A percentile compares a stretch with the other conserved stretches of the same genome.
These are phyloP conservation scores for Lanius collurio DNA, from an alignment of 2,113 vertebrate species.

Conservation along the genomic window DNA sequence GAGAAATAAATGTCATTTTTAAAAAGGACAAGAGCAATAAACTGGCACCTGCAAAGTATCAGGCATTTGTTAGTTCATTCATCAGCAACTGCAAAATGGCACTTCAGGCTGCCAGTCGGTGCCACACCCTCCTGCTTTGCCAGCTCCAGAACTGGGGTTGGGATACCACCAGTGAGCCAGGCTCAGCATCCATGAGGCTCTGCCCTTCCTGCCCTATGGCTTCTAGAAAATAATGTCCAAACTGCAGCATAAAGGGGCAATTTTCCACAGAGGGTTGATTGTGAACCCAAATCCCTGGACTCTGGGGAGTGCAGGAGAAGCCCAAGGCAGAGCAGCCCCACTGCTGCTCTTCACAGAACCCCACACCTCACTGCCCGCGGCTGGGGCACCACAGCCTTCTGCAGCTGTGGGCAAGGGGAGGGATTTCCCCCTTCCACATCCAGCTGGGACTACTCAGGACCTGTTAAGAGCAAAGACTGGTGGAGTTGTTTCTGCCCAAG, in stretches of 20 bases:
- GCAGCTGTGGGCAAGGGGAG: background rate
- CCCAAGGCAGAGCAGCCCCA: background rate
- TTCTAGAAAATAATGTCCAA: background rate
- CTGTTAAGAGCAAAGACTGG: background rate
- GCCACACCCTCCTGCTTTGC: background rate
- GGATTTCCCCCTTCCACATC: accelerated
- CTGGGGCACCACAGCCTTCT: background rate
- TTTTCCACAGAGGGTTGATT: background rate
- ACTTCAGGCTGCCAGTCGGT: background rate
- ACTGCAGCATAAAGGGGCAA: background rate
- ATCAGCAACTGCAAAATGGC: background rate
- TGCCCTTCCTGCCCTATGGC: background rate
- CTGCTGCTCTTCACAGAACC: accelerated
- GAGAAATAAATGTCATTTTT: no score
- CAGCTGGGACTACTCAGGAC: accelerated
- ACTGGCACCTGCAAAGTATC: background rate
- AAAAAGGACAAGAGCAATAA: no score
- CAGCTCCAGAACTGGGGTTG: accelerated
- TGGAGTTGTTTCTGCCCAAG: background rate
- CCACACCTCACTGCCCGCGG: accelerated
- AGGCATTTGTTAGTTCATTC: background rate
- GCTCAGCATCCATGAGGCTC: background rate
- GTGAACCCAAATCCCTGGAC: background rate
- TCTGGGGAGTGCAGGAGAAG: background rate
- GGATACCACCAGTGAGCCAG: accelerated